phyloP scores from a whole-genome alignment of 2,797 vertebrate species.

The Mormyrus proboscirostris region DNA sequence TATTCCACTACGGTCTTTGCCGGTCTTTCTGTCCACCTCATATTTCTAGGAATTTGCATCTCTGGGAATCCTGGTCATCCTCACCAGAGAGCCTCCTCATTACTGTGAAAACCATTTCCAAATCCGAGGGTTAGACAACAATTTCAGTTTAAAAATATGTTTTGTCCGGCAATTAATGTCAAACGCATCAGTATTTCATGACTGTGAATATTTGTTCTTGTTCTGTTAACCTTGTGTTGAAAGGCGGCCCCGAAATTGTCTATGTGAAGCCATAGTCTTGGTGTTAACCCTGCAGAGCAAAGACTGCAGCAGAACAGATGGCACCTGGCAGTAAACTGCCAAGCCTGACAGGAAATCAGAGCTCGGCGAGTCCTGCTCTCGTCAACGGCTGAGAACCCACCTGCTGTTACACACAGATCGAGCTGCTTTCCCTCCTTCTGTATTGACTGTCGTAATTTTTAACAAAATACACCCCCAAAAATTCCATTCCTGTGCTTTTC shows the following conservation, averaged over 20 bases:
- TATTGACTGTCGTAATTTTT: neutral
- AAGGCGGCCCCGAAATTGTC: neutral
- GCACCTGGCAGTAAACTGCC: slow-evolving; percentile 17
- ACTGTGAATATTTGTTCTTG: neutral
- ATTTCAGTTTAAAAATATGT: neutral
- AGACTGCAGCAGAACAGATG: slow-evolving; percentile 24
- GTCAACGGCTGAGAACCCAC: slow-evolving; percentile 14
- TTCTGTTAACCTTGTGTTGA: neutral
- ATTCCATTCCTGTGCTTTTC: slow-evolving; percentile 8
- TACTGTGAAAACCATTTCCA: neutral
- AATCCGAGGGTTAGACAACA: neutral
- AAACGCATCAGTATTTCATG: neutral
- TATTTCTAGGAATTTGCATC: neutral
- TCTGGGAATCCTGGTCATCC: neutral
- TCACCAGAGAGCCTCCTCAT: neutral
- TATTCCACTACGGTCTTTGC: neutral
- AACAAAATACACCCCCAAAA: neutral
- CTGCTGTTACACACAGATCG: slow-evolving; percentile 15
- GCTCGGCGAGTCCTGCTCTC: neutral
- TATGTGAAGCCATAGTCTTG: neutral
- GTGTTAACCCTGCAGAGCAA: slow-evolving; percentile 16
- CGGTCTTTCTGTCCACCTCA: neutral
- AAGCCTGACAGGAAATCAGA: slow-evolving; percentile 25
- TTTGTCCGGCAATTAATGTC: neutral
- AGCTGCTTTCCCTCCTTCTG: neutral